Evolutionary conservation across 2,888 invertebrate species (phyloP).

Genomic region (Mesorhabditis sp.): DNA sequence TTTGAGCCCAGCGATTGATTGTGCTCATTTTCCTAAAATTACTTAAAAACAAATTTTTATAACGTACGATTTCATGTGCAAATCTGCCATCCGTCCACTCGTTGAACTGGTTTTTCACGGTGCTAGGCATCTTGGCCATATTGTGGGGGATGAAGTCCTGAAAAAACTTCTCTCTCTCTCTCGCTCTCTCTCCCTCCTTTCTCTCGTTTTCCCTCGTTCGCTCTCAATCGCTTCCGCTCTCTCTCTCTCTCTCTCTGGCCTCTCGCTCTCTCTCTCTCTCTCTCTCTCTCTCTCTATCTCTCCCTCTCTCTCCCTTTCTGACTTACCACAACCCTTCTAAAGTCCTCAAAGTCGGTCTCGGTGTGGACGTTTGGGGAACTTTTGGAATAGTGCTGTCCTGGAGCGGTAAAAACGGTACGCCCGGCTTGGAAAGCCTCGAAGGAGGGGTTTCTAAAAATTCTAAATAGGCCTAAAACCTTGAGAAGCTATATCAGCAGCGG

Average conservation of each 20-base stretch:
- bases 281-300: no score
- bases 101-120: neutral
- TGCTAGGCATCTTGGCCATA: neutral
- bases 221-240: no score
- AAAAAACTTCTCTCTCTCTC: neutral
- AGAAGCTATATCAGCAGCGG: neutral
- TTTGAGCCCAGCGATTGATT: neutral
- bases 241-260: no score
- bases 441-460: neutral
- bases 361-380: neutral
- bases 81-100: neutral
- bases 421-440: constrained; percentile 3
- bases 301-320: no score
- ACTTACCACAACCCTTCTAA: neutral
- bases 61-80: neutral
- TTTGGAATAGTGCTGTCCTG: neutral
- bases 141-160: constrained; percentile 3
- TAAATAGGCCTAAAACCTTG: neutral
- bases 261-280: no score
- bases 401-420: neutral
- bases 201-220: no score
- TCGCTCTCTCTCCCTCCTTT: no score
- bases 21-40: neutral
- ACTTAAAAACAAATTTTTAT: neutral
- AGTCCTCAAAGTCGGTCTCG: neutral